These are phyloP conservation scores for Drosophila yakuba DNA, from an alignment of 1,140 invertebrate species.

Conservation along the genomic window DNA sequence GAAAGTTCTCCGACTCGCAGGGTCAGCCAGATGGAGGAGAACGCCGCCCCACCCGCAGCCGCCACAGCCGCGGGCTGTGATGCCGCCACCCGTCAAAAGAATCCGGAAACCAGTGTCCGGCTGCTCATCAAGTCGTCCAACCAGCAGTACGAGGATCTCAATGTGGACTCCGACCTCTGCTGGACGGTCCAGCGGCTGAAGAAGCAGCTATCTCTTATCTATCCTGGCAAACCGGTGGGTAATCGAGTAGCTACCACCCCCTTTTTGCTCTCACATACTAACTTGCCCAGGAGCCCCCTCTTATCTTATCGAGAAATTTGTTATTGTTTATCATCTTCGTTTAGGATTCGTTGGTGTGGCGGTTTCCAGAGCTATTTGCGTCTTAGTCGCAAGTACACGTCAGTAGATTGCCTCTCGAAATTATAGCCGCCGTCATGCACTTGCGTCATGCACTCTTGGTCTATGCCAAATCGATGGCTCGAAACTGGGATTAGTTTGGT, in stretches of 20 bases:
- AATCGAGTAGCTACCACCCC: neutral
- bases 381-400: conserved; percentile 66
- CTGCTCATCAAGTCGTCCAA: conserved; percentile 95
- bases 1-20: conserved; percentile 40
- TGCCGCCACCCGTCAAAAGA: conserved; percentile 64
- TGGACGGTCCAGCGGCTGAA: conserved; percentile 95
- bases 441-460: conserved; percentile 42
- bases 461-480: neutral
- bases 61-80: conserved; percentile 72
- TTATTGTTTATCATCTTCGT: conserved; percentile 50
- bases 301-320: conserved; percentile 38
- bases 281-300: neutral
- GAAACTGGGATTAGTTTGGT: conserved; percentile 15
- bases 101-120: conserved; percentile 42
- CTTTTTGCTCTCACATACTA: too few relatives aligned
- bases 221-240: conserved; percentile 95
- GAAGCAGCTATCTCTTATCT: conserved; percentile 92
- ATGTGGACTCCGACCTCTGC: conserved; percentile 91
- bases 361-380: conserved; percentile 52
- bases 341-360: neutral
- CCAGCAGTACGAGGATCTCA: conserved; percentile 94
- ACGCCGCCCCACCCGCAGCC: conserved; percentile 61
- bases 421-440: conserved; percentile 34
- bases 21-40: conserved; percentile 65
- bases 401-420: conserved; percentile 34